Conservation (phyloP, 2,797 vertebrate genomes). For the Natrix natrix region DNA sequence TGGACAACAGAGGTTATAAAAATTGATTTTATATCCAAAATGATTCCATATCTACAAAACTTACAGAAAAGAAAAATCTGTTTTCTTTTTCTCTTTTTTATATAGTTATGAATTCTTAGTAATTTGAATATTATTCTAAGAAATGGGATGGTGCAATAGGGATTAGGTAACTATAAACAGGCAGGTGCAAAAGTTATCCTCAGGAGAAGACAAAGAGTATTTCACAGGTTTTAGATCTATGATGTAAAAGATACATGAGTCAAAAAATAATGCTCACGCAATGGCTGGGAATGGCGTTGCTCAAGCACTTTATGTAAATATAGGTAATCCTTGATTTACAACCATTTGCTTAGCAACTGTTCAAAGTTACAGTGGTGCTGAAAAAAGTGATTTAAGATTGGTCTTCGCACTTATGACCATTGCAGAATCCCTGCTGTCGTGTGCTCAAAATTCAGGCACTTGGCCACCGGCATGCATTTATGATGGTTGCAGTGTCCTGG, state of each 20-base stretch:
- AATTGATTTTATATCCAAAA: neutral
- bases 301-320: slow-evolving; percentile 29
- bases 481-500: too few species aligned
- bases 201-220: slow-evolving; percentile 4
- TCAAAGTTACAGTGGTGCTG: neutral
- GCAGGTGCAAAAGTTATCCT: neutral
- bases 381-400: neutral
- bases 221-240: slow-evolving; percentile 9
- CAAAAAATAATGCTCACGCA: neutral
- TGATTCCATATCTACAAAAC: neutral
- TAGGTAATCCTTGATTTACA: neutral
- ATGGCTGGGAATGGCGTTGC: neutral
- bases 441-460: neutral
- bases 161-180: slow-evolving; percentile 45
- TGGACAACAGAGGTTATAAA: too few species aligned
- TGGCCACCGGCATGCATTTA: neutral
- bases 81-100: neutral
- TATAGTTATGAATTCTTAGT: slow-evolving; percentile 21
- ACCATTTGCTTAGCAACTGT: neutral
- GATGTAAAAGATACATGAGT: slow-evolving; percentile 14
- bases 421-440: neutral
- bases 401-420: neutral
- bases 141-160: slow-evolving; percentile 34
- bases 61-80: neutral
- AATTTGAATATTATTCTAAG: neutral